phyloP scores from a whole-genome alignment of 1,140 invertebrate genomes.

The Caerostris darwini region DNA sequence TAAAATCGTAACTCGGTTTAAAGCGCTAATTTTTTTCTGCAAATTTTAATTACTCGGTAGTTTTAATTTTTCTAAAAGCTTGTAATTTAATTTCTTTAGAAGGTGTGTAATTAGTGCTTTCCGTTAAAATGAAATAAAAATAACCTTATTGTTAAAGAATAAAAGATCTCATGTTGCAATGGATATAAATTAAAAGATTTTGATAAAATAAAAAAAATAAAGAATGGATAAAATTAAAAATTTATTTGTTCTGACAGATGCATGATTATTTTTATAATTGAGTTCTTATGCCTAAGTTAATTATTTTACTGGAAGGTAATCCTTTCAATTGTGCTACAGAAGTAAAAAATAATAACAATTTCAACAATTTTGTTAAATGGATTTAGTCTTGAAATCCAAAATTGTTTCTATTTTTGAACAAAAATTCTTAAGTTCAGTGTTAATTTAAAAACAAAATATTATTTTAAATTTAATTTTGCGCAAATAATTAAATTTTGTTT shows the following conservation, averaged over 20 bases:
- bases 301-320: too few species aligned
- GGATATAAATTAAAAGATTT: background rate
- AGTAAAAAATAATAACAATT: too few species aligned
- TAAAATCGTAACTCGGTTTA: background rate
- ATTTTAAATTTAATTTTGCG: too few species aligned
- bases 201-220: background rate
- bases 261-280: background rate
- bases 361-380: too few species aligned
- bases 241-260: background rate
- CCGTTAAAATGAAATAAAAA: background rate
- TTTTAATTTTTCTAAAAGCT: slow-evolving; percentile 30
- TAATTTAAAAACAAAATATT: too few species aligned
- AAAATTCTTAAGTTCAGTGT: too few species aligned
- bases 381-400: too few species aligned
- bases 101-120: slow-evolving; percentile 34
- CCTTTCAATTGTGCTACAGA: too few species aligned
- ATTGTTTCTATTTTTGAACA: too few species aligned
- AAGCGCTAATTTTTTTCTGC: background rate
- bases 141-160: background rate
- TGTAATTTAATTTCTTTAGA: slow-evolving; percentile 44
- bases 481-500: too few species aligned
- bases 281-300: too few species aligned
- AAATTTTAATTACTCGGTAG: background rate
- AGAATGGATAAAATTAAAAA: background rate
- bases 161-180: background rate